Conservation (phyloP, 2,888 invertebrate genomes). For the Monoplex corrugatus region DNA sequence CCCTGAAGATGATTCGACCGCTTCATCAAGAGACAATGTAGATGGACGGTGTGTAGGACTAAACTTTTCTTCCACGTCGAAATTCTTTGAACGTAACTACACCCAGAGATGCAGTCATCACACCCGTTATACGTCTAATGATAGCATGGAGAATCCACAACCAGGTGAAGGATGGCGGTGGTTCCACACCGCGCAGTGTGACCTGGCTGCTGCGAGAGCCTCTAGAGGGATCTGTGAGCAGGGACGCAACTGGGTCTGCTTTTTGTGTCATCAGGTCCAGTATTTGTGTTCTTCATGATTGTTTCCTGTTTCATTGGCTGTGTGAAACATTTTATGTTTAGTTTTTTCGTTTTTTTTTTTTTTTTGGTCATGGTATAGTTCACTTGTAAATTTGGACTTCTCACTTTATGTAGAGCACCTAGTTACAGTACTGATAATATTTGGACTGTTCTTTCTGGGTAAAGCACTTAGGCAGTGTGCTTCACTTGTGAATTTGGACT, state of each 20-base stretch:
- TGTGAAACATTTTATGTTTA: too few species aligned
- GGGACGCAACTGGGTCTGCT: conserved; percentile 67
- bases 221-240: conserved; percentile 52
- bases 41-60: not conserved
- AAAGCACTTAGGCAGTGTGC: too few species aligned
- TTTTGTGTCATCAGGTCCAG: conserved; percentile 69
- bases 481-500: too few species aligned
- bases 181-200: conserved; percentile 65
- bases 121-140: not conserved
- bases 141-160: conserved; percentile 54
- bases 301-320: too few species aligned
- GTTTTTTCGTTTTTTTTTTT: not conserved
- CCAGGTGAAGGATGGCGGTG: conserved; percentile 64
- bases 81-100: not conserved
- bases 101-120: too few species aligned
- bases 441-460: too few species aligned
- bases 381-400: too few species aligned
- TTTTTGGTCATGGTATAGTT: too few species aligned
- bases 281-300: too few species aligned
- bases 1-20: conserved; percentile 48
- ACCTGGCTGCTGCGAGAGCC: conserved; percentile 60
- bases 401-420: too few species aligned
- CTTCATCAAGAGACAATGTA: not conserved
- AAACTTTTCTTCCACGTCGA: not conserved
- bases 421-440: too few species aligned